Percentiles rank a stretch among this genome's conserved stretches.
Conservation (phyloP, 2,113 vertebrate genomes). For the Mixornis gularis region DNA sequence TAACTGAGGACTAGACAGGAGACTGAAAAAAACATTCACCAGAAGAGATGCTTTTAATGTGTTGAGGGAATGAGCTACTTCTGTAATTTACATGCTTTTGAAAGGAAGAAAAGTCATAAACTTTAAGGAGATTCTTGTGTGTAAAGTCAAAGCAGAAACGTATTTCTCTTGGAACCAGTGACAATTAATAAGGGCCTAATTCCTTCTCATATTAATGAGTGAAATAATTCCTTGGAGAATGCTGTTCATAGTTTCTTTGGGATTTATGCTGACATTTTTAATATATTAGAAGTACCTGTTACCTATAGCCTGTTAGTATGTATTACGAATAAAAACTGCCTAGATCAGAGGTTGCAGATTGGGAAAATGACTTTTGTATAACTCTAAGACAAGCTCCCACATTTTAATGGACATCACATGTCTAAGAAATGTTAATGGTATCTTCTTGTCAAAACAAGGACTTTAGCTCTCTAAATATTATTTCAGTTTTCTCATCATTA, state of each 20-base stretch:
- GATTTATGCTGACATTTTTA: not conserved
- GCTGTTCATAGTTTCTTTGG: not conserved
- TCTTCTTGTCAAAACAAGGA: not conserved
- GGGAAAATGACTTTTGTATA: not conserved
- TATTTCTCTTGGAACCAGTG: not conserved
- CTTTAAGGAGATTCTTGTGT: not conserved
- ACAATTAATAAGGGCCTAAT: not conserved
- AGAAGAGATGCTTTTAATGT: not conserved
- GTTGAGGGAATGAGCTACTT: not conserved
- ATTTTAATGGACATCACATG: not conserved
- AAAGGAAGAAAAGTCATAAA: not conserved
- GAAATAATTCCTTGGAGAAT: not conserved
- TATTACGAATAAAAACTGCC: not conserved
- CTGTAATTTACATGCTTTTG: not conserved
- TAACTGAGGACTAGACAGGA: not conserved
- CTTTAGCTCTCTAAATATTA: not conserved
- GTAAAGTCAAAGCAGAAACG: not conserved
- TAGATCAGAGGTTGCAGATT: not conserved
- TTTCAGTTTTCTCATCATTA: not conserved
- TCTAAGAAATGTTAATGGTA: not conserved
- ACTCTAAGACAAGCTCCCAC: not conserved
- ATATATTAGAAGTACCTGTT: not conserved
- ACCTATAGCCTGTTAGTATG: not conserved
- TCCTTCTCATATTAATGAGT: not conserved
- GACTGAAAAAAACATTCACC: not conserved